phyloP scores from a whole-genome alignment of 2,888 invertebrate species.

The Cinara cedri region DNA sequence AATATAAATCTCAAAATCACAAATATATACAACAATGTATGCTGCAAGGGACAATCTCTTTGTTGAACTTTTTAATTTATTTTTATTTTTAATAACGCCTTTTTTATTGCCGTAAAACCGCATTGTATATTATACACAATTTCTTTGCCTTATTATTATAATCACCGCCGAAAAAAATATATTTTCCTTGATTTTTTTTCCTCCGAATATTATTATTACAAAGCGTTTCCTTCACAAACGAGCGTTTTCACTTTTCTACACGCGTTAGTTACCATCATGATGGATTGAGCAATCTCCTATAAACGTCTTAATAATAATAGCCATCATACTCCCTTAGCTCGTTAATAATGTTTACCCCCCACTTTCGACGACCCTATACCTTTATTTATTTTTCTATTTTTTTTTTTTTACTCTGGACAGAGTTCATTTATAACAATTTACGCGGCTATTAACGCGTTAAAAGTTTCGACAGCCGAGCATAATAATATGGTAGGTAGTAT shows the following conservation, averaged over 20 bases:
- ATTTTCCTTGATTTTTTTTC: slow-evolving; percentile 14
- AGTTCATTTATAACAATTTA: slow-evolving; percentile 55
- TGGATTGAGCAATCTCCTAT: slow-evolving; percentile 48
- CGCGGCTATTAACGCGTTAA: slow-evolving; percentile 34
- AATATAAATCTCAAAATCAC: slow-evolving; percentile 52
- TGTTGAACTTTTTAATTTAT: slow-evolving; percentile 44
- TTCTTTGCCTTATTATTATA: slow-evolving; percentile 9
- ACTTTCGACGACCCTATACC: slow-evolving; percentile 17
- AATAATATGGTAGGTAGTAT: no score
- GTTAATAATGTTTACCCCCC: slow-evolving; percentile 47
- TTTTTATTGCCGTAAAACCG: slow-evolving; percentile 13
- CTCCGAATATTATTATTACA: slow-evolving; percentile 26
- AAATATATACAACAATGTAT: slow-evolving; percentile 23
- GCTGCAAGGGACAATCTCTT: slow-evolving; percentile 41
- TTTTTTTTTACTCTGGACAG: slow-evolving; percentile 16
- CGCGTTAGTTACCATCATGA: slow-evolving; percentile 43
- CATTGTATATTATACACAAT: neutral
- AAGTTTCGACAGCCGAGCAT: slow-evolving; percentile 35
- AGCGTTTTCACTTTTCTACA: slow-evolving; percentile 47
- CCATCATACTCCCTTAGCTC: slow-evolving; percentile 40
- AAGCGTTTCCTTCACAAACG: slow-evolving; percentile 39
- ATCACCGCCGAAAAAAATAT: slow-evolving; percentile 15
- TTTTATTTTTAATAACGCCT: slow-evolving; percentile 44
- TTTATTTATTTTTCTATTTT: neutral
- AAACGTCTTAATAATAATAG: slow-evolving; percentile 55